A percentile compares a stretch with the other conserved stretches of the same genome.
These are phyloP conservation scores for Cochlearius cochlearius DNA, from an alignment of 2,113 vertebrate genomes.

Conservation along the genomic window DNA sequence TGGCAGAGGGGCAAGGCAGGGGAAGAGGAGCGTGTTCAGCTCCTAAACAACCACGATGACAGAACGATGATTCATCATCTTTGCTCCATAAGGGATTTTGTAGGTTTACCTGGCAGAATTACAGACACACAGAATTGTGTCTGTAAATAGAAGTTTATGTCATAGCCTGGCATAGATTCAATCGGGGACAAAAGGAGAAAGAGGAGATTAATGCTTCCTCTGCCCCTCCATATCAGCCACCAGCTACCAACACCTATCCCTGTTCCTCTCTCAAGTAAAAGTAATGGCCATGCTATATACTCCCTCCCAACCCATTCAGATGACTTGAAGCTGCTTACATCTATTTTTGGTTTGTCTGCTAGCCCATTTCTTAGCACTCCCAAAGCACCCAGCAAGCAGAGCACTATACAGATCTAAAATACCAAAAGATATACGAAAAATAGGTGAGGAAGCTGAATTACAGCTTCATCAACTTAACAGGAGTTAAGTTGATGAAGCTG, in stretches of 20 bases:
- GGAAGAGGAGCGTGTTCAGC: not conserved
- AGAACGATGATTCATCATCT: not conserved
- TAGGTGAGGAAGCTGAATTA: not conserved
- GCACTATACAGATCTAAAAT: not conserved
- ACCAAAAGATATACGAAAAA: not conserved
- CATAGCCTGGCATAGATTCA: not conserved
- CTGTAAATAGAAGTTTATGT: not conserved
- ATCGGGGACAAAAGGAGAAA: not conserved
- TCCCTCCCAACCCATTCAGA: not conserved
- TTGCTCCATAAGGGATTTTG: not conserved
- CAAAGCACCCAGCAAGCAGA: not conserved
- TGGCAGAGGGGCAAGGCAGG: not conserved
- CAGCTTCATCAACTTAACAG: not conserved
- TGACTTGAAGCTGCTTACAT: not conserved
- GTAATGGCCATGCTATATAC: not conserved
- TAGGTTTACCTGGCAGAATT: not conserved
- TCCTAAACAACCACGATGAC: not conserved
- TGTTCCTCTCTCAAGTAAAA: not conserved
- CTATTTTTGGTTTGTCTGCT: not conserved
- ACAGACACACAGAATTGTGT: rapidly evolving
- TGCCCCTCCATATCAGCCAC: not conserved
- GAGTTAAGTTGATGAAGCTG: not conserved
- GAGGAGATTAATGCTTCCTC: not conserved
- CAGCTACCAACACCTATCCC: not conserved
- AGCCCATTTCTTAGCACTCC: not conserved